Evolutionary conservation across 2,888 invertebrate genomes (phyloP), one percentile per base, ranked within the genome.

Genomic region (Muschampia plurimacula): DNA sequence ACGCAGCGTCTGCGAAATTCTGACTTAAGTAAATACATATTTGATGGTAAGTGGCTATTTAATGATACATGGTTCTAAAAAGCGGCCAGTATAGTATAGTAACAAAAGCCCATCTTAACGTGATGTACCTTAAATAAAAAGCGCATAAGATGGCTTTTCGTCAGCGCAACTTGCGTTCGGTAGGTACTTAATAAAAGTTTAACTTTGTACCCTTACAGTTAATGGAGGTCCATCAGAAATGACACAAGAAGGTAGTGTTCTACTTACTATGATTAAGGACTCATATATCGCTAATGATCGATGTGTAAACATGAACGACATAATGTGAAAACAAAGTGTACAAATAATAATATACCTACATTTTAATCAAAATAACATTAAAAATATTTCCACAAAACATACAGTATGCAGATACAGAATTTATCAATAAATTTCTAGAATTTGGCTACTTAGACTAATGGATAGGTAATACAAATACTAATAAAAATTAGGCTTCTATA

Each of bases 351-450:
- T 49, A 10, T 49, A 49, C n/a, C n/a, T n/a, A n/a, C 49, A 49
- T 49, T 49, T n/a, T 6, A 49, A 49, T n/a, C 2, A 49, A 49
- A 49, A 28, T 3, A 1, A 9, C 3, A 57, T 55, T 52, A n/a
- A 13, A 41, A 63, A 63, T 55, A 69, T 69, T 63, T 55, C 52
- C 55, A 63, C 55, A 41, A 63, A 52, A 69, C 15, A 13, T 22
- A 0, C 10, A 60, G 32, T n/a, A 62, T 5, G 13, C n/a, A 49
- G n/a, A 49, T 49, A 4, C n/a, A 64, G 41, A n/a, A 49, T 36
- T 36, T 15, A 32, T 9, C 12, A 28, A 12, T 57, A 60, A 32
- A 68, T 59, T 15, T 7, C 12, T 39, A 49, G 39, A 68, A 68
- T 52, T 63, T 55, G 63, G 2, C 55, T 55, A 41, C 67, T 41